Base-by-base conservation (phyloP, 1,140 invertebrate genomes). In the Temnothorax longispinosus region DNA sequence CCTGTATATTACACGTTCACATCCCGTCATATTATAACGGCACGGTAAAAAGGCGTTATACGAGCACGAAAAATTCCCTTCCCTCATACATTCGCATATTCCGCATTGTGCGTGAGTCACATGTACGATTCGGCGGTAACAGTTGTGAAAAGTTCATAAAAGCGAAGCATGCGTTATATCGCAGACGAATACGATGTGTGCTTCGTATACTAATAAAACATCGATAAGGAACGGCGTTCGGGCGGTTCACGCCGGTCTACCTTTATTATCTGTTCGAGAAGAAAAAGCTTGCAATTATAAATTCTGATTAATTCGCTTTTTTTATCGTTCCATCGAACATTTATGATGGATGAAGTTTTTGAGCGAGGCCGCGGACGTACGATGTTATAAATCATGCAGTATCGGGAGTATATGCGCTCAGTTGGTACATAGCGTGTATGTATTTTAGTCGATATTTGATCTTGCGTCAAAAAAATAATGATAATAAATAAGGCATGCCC, bases 301-400 rank as follows among this genome's bases (percentile, higher is more conserved):
- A 60, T 74, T 18, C 32, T 60, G 80, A 84, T 84, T 84, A 74
- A 75, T 60, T 47, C 15, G 27, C 54, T 47, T 82, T 81, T 27
- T 84, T 64, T 84, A 75, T 75, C 80, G 41, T n/a, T 58, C 47
- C 80, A 47, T 82, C 67, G 41, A 74, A n/a, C 44, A 74, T 74
- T 84, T 74, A 47, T 81, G 80, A 84, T 60, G 80, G 80, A 84
- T 84, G 69, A 84, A 74, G 41, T 50, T 84, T 74, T 74, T 58
- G 38, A 74, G n/a, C 41, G 69, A 60, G 38, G 62, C 69, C 44
- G 44, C 54, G 80, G 13, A 58, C 41, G 38, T 58, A 60, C 41
- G 78, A 35, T 41, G 35, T 32, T 71, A 81, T 84, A 84, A 84
- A 84, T 84, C 80, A 84, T 84, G 69, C 52, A 74, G 41, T 60